Evolutionary conservation across 2,797 vertebrate species (phyloP), one percentile per base, ranked within the genome.

Genomic region (Dendrocincla tyrannina): DNA sequence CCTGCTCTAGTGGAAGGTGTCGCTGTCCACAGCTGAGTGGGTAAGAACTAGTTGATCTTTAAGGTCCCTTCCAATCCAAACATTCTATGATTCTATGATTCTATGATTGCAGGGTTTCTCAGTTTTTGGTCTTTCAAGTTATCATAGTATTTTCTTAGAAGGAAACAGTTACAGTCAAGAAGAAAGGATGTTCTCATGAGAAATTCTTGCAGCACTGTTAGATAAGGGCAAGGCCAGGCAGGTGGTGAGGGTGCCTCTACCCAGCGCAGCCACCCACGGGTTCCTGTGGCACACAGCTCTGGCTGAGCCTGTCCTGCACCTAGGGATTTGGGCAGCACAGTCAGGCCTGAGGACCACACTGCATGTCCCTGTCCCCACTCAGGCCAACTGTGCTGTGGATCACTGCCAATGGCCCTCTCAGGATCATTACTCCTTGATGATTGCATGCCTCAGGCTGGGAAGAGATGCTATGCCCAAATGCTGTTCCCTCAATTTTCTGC

Each of bases 231-330:
- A 17, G 56, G 63, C 37, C 39, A 27, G 1, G 33, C 10, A 10
- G 68, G 39, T 39, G 73, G 17, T 11, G 46, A 66, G 46, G 33
- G 55, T 46, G 13, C 67, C 39, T 19, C 18, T 8, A 35, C 46
- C n/a, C 80, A 12, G 2, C 1, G 0, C 20, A 47, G 59, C 53
- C 64, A 22, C 80, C 59, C 80, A 42, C 7, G 0, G 46, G 74
- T 78, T 90, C 74, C 74, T 85, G 88, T 66, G 46, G 46, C 46
- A 53, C 53, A 42, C 39, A 0, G 1, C 18, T n/a, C 46, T n/a
- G 44, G 15, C 5, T 4, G 30, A 35, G 2, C 25, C 42, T 52
- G 58, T 4, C 24, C 20, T 44, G 13, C 32, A 56, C 28, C 17
- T 37, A 22, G 28, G 13, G 17, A 44, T 44, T 30, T 70, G 50